These are phyloP conservation scores for Galerucella calmariensis DNA, from an alignment of 2,888 invertebrate species.

Conservation along the genomic window DNA sequence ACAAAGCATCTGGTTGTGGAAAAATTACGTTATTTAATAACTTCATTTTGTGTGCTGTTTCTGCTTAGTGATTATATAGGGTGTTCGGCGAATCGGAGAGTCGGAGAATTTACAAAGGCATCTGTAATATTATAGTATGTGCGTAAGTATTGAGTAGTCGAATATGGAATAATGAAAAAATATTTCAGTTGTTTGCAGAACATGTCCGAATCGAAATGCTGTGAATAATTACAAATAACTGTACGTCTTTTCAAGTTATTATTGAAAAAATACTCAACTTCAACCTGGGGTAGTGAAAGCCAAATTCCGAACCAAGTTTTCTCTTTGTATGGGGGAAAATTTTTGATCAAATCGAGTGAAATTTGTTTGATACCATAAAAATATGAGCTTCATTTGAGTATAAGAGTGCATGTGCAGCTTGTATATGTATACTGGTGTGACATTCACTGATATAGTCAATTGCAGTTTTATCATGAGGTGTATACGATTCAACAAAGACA, in stretches of 20 bases:
- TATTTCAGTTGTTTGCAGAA: neutral
- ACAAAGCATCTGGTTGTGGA: constrained; percentile 37
- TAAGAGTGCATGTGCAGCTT: too few relatives aligned
- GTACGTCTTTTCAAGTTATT: neutral
- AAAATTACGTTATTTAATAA: constrained; percentile 35
- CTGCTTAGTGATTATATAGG: constrained; percentile 31
- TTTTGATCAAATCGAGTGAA: too few relatives aligned
- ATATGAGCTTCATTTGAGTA: too few relatives aligned
- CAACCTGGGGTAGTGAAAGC: neutral
- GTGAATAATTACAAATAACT: neutral
- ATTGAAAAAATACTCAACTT: neutral
- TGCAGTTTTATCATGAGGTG: too few relatives aligned
- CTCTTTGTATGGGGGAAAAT: too few relatives aligned
- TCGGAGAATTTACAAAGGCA: constrained; percentile 2
- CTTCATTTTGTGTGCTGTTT: constrained; percentile 35
- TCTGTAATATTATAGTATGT: constrained; percentile 1
- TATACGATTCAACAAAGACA: too few relatives aligned
- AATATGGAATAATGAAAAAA: neutral
- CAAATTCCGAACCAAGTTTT: too few relatives aligned
- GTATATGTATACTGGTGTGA: too few relatives aligned
- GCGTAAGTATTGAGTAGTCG: neutral
- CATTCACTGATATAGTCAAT: too few relatives aligned
- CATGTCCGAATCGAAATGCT: neutral
- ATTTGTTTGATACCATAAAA: too few relatives aligned
- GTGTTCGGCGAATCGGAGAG: constrained; percentile 1